Conservation (phyloP, 2,113 vertebrate genomes). For the Chloropsis hardwickii region DNA sequence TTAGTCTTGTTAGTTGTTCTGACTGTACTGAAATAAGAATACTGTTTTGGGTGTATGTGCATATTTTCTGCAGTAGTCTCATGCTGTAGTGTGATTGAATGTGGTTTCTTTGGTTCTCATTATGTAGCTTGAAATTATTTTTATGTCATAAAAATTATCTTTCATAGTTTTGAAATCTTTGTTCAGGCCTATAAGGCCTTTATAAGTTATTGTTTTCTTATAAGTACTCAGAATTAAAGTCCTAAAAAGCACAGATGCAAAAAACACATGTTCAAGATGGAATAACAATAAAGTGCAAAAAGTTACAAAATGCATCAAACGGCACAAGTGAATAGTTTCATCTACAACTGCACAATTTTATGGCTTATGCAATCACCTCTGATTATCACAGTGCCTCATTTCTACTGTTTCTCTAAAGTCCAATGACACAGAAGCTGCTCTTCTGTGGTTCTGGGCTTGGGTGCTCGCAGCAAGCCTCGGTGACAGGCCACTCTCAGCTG, state of each 20-base stretch:
- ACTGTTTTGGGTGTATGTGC: not conserved
- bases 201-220: not conserved
- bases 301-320: not conserved
- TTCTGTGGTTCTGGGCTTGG: constrained; percentile 70
- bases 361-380: not conserved
- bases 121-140: not conserved
- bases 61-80: not conserved
- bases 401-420: not conserved
- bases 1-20: not conserved
- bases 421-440: constrained; percentile 67
- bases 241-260: not conserved
- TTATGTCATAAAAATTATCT: not conserved
- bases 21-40: not conserved
- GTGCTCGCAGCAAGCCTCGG: constrained; percentile 71
- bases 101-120: not conserved
- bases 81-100: not conserved
- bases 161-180: not conserved
- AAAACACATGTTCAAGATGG: not conserved
- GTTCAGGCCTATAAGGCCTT: not conserved
- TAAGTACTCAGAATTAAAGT: not conserved
- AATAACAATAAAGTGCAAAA: not conserved
- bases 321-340: not conserved
- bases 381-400: not conserved
- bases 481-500: constrained; percentile 86
- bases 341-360: not conserved